Evolutionary conservation across 2,888 invertebrate species (phyloP), one percentile per base, ranked within the genome.

Genomic region (Thera britannica): DNA sequence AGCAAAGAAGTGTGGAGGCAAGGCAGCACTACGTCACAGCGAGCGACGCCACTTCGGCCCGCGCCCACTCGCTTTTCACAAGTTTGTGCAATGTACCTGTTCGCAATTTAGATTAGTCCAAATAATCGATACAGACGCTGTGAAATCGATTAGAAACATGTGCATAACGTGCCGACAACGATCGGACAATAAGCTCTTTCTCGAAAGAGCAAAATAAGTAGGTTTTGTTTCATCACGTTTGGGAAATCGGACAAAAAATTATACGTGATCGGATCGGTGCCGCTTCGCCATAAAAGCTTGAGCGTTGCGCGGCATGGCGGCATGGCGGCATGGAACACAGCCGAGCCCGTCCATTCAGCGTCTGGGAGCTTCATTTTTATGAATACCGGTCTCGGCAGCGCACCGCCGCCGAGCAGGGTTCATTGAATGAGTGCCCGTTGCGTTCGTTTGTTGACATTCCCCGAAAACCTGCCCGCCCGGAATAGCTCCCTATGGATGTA

Each of bases 391-490:
- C 72, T 84, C 88, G 88, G 80, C 83, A 89, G 78, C 70, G 74
- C 23, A 41, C 51, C 23, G n/a, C 2, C 46, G n/a, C 58, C 83
- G 72, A 71, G 84, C 81, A 84, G 92, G 87, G 92, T 93, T 93
- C 92, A 93, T 89, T 92, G 92, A 91, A 91, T 92, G 91, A 89
- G 84, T 86, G 89, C 82, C 85, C 86, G 90, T 72, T 72, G 75
- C 75, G 74, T 88, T 86, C 89, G 92, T 92, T 91, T 93, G 93
- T 93, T 93, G 93, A 93, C 93, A 92, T 92, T 93, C 92, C 90
- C 92, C 92, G 90, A 93, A 93, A 93, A 93, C 93, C 92, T 91
- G 93, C 91, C 90, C 84, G 91, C 90, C 86, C 87, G 88, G 89
- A 91, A 92, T 92, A 92, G 89, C 74, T 85, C 91, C 90, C 90